phyloP scores from a whole-genome alignment of 2,113 vertebrate genomes.

The Asarcornis scutulata region DNA sequence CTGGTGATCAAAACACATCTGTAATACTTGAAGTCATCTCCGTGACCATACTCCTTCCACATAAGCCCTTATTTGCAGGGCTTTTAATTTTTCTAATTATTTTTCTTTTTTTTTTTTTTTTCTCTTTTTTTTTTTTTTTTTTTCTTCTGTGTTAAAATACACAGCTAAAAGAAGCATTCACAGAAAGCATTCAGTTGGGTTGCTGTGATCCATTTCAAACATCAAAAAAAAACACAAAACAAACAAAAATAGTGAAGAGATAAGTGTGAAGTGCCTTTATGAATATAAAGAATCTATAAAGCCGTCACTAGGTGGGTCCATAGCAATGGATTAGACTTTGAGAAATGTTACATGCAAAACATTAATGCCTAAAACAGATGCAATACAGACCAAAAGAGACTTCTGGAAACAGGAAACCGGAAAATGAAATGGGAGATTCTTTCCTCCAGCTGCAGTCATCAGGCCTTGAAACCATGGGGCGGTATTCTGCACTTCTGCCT shows the following conservation, averaged over 20 bases:
- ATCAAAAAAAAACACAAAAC: background rate
- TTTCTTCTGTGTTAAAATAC: background rate
- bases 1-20: background rate
- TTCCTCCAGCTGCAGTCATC: background rate
- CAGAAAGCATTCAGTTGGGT: background rate
- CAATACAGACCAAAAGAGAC: background rate
- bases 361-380: conserved; percentile 44
- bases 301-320: conserved; percentile 78
- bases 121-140: background rate
- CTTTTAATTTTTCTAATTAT: background rate
- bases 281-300: conserved; percentile 69
- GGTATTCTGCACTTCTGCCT: background rate
- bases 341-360: conserved; percentile 35
- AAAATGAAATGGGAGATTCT: background rate
- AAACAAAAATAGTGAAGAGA: background rate
- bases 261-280: conserved; percentile 24
- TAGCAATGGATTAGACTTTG: conserved; percentile 60
- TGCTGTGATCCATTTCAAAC: background rate
- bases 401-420: background rate
- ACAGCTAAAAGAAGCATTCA: background rate
- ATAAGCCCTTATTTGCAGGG: background rate
- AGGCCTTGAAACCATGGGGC: background rate
- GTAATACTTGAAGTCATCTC: background rate
- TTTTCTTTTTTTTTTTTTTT: background rate
- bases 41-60: background rate